Evolutionary conservation across 1,140 invertebrate species (phyloP), one percentile per base, ranked within the genome.

Genomic region (Chrysopa pallens): DNA sequence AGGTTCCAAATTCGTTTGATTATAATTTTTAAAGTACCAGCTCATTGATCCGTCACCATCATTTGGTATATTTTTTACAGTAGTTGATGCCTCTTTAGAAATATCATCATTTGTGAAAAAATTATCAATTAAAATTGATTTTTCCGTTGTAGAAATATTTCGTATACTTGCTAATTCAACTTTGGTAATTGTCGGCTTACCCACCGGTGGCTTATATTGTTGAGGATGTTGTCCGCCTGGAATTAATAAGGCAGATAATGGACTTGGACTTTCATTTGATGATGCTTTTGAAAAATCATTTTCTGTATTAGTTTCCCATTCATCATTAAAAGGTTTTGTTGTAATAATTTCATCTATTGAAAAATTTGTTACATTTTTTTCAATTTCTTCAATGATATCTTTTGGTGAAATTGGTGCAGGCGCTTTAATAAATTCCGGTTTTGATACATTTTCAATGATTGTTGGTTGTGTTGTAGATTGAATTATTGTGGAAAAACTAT

Each of bases 11-110:
- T 78, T 71, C 11, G 73, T 72, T 47, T 74, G 74, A 54, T 84
- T 82, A 51, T 84, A 84, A 60, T 82, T 80, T 42, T 73, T 73
- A 55, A 78, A 84, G 55, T 84, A 84, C 81, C 81, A 84, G 48
- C 75, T 76, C 46, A 72, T 69, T 15, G 72, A 64, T 51, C 68
- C 65, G 15, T 69, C 58, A n/a, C 57, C 9, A 52, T 51, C 38
- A 51, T 35, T 27, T 39, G 45, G 17, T 13, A 42, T 45, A 43
- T 54, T 42, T 51, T 55, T 13, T 40, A 44, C 15, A 44, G 51
- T 35, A 51, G 51, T 14, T 50, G 52, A 36, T 38, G 44, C 38
- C 42, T 48, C 42, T n/a, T 45, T 23, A 41, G 51, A 27, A 12
- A 46, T 36, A 8, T 40, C 23, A 12, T 14, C 11, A 8, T 44